phyloP scores from a whole-genome alignment of 2,888 invertebrate genomes.

The Leucophenga maculata region DNA sequence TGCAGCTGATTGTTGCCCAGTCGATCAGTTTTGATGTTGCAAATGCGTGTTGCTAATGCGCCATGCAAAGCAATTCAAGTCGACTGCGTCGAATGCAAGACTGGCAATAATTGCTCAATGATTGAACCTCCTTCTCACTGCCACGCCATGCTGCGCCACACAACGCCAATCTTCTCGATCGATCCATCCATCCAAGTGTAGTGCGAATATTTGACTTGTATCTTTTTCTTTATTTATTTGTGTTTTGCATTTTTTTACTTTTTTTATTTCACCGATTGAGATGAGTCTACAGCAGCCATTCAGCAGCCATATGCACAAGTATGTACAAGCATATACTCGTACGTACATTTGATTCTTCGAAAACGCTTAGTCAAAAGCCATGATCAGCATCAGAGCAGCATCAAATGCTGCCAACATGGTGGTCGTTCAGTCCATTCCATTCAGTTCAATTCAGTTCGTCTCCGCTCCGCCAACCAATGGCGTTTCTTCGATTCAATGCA shows the following conservation, averaged over 20 bases:
- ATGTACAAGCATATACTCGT: slow-evolving; percentile 36
- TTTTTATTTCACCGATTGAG: neutral
- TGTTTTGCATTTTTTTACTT: slow-evolving; percentile 5
- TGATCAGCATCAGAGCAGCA: neutral
- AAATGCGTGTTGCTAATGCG: slow-evolving; percentile 42
- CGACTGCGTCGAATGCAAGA: no score
- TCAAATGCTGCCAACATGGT: slow-evolving; percentile 59
- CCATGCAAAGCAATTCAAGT: slow-evolving; percentile 45
- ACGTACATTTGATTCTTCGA: slow-evolving; percentile 30
- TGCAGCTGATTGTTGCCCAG: no score
- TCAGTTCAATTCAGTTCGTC: neutral
- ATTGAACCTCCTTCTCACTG: no score
- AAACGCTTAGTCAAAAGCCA: slow-evolving; percentile 9
- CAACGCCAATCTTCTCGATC: no score
- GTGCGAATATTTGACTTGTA: slow-evolving; percentile 45
- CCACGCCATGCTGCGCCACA: no score
- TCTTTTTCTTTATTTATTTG: slow-evolving; percentile 22
- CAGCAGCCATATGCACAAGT: no score
- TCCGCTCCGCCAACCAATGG: slow-evolving; percentile 50
- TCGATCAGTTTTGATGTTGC: no score
- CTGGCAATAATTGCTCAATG: no score
- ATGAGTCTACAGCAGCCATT: no score
- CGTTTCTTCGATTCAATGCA: slow-evolving; percentile 37
- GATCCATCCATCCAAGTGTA: slow-evolving; percentile 41
- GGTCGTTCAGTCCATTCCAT: slow-evolving; percentile 50